Conservation (phyloP, 2,888 invertebrate genomes). For the Agriopis aurantiaria region DNA sequence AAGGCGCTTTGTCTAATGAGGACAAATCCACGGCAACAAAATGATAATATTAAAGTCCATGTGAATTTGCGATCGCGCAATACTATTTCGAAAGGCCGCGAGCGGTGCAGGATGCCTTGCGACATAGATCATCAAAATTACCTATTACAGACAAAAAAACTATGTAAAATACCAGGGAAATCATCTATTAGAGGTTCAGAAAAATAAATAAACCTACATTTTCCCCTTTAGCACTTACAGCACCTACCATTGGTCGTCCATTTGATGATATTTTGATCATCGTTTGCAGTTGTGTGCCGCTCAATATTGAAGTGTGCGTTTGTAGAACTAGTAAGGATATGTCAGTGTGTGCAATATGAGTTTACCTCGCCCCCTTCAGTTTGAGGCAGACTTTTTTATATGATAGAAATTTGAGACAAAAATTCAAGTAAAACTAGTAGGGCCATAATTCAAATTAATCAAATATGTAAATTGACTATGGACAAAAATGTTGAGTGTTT, state of each 20-base stretch:
- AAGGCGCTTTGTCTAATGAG: neutral
- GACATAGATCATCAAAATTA: constrained; percentile 12
- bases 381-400: too few species aligned
- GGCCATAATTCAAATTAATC: too few species aligned
- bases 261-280: too few species aligned
- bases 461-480: too few species aligned
- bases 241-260: too few species aligned
- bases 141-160: neutral
- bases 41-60: constrained; percentile 12
- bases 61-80: constrained; percentile 15
- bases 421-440: neutral
- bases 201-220: neutral
- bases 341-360: too few species aligned
- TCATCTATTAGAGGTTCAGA: neutral
- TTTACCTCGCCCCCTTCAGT: too few species aligned
- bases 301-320: too few species aligned
- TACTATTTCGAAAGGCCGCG: constrained; percentile 5
- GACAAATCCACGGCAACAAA: constrained; percentile 11
- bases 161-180: neutral
- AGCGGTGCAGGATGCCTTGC: constrained; percentile 8
- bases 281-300: too few species aligned
- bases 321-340: too few species aligned
- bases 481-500: too few species aligned
- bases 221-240: too few species aligned
- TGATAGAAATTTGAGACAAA: neutral